phyloP scores from a whole-genome alignment of 1,140 invertebrate species.

The Temnothorax longispinosus region DNA sequence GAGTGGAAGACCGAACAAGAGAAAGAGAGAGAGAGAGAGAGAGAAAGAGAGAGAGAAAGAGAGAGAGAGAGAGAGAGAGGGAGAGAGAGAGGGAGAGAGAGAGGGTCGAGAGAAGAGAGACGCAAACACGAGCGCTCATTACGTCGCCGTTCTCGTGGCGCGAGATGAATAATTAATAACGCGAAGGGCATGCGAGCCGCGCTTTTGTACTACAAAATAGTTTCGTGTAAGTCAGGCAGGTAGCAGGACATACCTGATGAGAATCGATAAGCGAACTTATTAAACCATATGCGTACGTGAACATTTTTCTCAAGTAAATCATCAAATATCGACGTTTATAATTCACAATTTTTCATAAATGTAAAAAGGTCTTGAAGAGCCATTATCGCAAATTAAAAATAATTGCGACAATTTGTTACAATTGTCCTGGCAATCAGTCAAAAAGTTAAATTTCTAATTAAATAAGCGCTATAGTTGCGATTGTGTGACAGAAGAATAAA shows the following conservation, averaged over 20 bases:
- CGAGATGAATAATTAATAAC: slow-evolving; percentile 63
- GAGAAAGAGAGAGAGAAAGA: slow-evolving; percentile 30
- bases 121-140: slow-evolving; percentile 57
- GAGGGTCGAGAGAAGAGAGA: slow-evolving; percentile 24
- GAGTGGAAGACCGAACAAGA: slow-evolving; percentile 14
- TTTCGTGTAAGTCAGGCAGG: slow-evolving; percentile 54
- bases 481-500: background rate
- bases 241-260: slow-evolving; percentile 52
- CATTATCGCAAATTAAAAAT: background rate
- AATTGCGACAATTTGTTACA: background rate
- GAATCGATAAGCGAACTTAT: slow-evolving; percentile 61
- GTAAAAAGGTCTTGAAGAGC: background rate
- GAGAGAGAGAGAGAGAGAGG: background rate
- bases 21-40: background rate
- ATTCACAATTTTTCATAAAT: background rate
- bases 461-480: background rate
- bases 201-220: slow-evolving; percentile 61
- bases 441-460: slow-evolving; percentile 10
- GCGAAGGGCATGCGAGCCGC: slow-evolving; percentile 32
- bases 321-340: background rate
- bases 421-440: background rate
- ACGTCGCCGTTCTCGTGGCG: slow-evolving; percentile 24
- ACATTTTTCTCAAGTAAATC: slow-evolving; percentile 4
- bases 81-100: background rate
- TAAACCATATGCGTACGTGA: slow-evolving; percentile 49